A percentile compares a stretch with the other conserved stretches of the same genome.
Evolutionary conservation across 1,140 invertebrate genomes (phyloP).

Genomic region (Wasmannia auropunctata): DNA sequence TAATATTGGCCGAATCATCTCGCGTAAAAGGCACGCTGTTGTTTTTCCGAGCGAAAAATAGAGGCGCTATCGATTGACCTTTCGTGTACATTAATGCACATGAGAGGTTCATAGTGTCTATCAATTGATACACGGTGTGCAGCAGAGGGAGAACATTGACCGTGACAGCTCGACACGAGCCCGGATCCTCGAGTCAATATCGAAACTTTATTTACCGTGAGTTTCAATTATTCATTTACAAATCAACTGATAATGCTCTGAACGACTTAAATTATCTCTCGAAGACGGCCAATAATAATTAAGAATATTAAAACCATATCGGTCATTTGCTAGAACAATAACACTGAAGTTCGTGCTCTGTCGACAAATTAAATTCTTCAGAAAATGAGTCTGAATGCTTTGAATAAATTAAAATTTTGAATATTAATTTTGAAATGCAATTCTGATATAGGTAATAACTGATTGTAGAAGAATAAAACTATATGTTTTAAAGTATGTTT

Average conservation of each 20-base stretch:
- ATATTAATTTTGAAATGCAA: no score
- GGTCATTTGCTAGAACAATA: no score
- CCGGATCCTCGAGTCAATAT: not conserved
- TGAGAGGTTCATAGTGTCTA: slow-evolving; percentile 13
- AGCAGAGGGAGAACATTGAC: slow-evolving; percentile 40
- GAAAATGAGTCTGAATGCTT: no score
- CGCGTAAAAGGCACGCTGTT: slow-evolving; percentile 22
- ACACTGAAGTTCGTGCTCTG: no score
- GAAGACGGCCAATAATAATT: not conserved
- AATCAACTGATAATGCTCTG: not conserved
- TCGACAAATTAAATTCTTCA: no score
- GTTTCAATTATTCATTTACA: not conserved
- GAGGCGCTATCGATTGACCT: slow-evolving; percentile 51
- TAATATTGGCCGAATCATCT: slow-evolving; percentile 35
- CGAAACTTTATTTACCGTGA: not conserved
- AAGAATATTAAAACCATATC: not conserved
- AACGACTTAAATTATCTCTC: not conserved
- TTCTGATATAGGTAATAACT: no score
- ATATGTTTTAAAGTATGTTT: no score
- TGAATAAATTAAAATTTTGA: no score
- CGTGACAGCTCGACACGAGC: slow-evolving; percentile 19
- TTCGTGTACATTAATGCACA: slow-evolving; percentile 13
- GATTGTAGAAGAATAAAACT: no score
- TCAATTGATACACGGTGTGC: slow-evolving; percentile 19
- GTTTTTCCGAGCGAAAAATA: slow-evolving; percentile 43